A percentile compares a stretch with the other conserved stretches of the same genome.
These are phyloP conservation scores for Podarcis cretensis DNA, from an alignment of 2,113 vertebrate species.

Conservation along the genomic window DNA sequence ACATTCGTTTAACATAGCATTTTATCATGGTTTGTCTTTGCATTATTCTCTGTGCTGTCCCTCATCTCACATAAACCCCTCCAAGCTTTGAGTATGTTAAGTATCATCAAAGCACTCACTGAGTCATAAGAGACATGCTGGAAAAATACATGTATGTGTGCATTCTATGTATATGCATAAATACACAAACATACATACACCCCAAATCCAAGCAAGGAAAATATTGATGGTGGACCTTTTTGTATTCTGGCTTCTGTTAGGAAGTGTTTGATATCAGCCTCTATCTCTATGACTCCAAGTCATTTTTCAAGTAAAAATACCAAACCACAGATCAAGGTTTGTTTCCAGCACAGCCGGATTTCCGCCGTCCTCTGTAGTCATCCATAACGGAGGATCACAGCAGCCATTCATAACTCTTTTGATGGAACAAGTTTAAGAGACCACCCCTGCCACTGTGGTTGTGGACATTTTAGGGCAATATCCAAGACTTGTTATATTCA, in stretches of 20 bases:
- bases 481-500: too few relatives aligned
- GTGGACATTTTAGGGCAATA: not conserved
- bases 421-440: not conserved
- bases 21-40: constrained; percentile 68
- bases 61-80: not conserved
- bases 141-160: too few relatives aligned
- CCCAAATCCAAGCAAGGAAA: not conserved
- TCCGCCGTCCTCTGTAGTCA: too few relatives aligned
- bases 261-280: not conserved
- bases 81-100: not conserved
- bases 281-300: not conserved
- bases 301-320: not conserved
- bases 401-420: not conserved
- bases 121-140: not conserved
- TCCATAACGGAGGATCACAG: not conserved
- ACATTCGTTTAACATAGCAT: constrained; percentile 70
- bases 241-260: not conserved
- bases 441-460: not conserved
- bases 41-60: constrained; percentile 41
- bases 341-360: not conserved
- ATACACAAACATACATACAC: not conserved
- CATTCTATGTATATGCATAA: not conserved
- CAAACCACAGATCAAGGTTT: not conserved
- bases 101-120: not conserved
- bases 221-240: not conserved